Evolutionary conservation across 1,140 invertebrate species (phyloP).

Genomic region (Oncopeltus fasciatus): DNA sequence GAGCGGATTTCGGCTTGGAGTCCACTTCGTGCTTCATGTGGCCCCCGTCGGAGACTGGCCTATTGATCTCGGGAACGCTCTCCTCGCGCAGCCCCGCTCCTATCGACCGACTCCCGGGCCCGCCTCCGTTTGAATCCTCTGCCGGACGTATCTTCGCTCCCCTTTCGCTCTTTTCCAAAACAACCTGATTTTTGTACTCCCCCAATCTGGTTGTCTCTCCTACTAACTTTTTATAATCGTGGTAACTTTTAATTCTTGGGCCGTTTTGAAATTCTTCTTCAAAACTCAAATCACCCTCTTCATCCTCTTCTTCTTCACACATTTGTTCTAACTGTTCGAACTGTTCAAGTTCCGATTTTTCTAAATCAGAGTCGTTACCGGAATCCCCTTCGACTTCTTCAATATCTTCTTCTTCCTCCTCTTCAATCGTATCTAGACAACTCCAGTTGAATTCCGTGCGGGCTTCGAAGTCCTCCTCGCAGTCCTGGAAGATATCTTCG

Average conservation of each 20-base stretch:
- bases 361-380: conserved; percentile 15
- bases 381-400: conserved; percentile 17
- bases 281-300: not conserved
- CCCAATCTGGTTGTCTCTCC: not conserved
- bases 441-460: not conserved
- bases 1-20: conserved; percentile 33
- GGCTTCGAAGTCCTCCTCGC: conserved; percentile 4
- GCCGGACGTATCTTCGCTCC: not conserved
- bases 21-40: conserved; percentile 2
- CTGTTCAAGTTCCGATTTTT: conserved; percentile 17
- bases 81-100: not conserved
- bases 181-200: not conserved
- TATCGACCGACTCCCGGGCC: conserved; percentile 1
- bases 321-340: conserved; percentile 18
- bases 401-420: conserved; percentile 17
- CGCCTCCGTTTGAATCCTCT: conserved; percentile 9
- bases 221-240: conserved; percentile 11
- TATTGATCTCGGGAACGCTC: not conserved
- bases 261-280: not conserved
- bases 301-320: conserved; percentile 5
- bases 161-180: conserved; percentile 2
- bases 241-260: conserved; percentile 8
- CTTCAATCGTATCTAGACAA: conserved; percentile 4
- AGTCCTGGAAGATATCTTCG: conserved; percentile 9
- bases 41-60: conserved; percentile 3